Evolutionary conservation across 2,113 vertebrate genomes (phyloP), one percentile per base, ranked within the genome.

Genomic region (Amphiprion ocellaris): DNA sequence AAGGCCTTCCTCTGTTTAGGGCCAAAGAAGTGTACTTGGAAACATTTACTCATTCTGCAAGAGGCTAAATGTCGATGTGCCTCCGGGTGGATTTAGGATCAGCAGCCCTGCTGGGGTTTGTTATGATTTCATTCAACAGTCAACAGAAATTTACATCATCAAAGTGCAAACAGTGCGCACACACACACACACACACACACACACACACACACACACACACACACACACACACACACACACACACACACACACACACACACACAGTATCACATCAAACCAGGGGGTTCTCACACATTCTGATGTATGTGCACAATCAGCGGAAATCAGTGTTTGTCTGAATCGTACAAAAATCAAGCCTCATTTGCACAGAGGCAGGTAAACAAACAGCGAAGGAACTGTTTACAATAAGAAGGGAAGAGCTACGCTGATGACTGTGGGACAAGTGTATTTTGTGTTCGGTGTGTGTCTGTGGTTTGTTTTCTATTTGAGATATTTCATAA

Each of bases 1-100:
- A 90, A 78, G 86, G 47, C 37, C 83, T 89, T 87, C 89, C 87
- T 87, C 83, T 90, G 77, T 90, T 89, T 86, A 71, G 78, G 65
- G 59, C 23, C 76, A 63, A 41, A 87, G 58, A 85, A 70, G 77
- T 73, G 41, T 21, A 68, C 69, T 83, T 84, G 69, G 79, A 88
- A 89, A 90, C 78, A 79, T 88, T 87, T 82, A 86, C 59, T 76
- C 59, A 37, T 77, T 77, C 83, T 77, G 52, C 54, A 77, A 78
- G 79, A 87, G 79, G 53, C 41, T 70, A 61, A 67, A 79, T 72
- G 73, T 84, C 75, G 50, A 46, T 77, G 64, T 69, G 82, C 50
- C 65, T 71, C 15, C 2, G 39, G 39, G 23, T 28, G 83, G 74
- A 72, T 78, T 84, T 53, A 69, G 33, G 53, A 82, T 56, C 83